These are phyloP conservation scores for Atlantisia rogersi DNA, from an alignment of 2,113 vertebrate species.

Conservation along the genomic window DNA sequence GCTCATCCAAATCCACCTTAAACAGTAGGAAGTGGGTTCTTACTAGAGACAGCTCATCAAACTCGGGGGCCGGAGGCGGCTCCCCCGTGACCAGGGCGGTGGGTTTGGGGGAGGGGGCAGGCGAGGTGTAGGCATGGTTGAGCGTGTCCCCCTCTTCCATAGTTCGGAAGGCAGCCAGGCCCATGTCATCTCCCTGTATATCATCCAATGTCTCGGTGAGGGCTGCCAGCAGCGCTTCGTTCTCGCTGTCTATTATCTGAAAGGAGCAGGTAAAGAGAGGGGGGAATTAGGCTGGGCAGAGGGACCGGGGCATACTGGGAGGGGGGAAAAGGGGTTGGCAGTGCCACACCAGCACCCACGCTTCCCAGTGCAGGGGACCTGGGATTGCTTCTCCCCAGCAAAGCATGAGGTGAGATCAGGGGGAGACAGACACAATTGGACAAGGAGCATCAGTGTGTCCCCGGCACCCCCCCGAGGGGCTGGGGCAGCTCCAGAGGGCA, in stretches of 20 bases:
- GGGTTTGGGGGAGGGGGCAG: constrained; percentile 72
- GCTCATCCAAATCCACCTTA: constrained; percentile 80
- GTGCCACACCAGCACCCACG: background rate
- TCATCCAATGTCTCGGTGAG: constrained; percentile 94
- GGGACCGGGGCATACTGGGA: background rate
- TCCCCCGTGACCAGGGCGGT: constrained; percentile 69
- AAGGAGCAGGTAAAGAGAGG: constrained; percentile 37
- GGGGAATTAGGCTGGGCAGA: background rate
- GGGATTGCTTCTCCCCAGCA: background rate
- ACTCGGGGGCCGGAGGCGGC: constrained; percentile 78
- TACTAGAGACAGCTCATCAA: constrained; percentile 94
- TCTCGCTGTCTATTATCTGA: constrained; percentile 91
- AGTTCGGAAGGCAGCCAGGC: constrained; percentile 89
- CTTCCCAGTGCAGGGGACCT: background rate
- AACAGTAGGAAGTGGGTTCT: constrained; percentile 83
- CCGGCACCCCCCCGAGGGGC: rapidly evolving
- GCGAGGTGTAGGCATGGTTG: constrained; percentile 76
- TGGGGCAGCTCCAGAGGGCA: background rate
- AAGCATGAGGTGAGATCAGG: background rate
- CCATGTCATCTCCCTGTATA: constrained; percentile 89
- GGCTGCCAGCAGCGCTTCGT: constrained; percentile 93
- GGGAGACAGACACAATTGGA: background rate
- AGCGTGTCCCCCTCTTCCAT: constrained; percentile 84
- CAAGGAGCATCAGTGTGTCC: background rate
- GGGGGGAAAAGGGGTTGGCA: background rate